A percentile compares a stretch with the other conserved stretches of the same genome.
These are phyloP conservation scores for Helicoverpa zea DNA, from an alignment of 1,140 invertebrate species.

Conservation along the genomic window DNA sequence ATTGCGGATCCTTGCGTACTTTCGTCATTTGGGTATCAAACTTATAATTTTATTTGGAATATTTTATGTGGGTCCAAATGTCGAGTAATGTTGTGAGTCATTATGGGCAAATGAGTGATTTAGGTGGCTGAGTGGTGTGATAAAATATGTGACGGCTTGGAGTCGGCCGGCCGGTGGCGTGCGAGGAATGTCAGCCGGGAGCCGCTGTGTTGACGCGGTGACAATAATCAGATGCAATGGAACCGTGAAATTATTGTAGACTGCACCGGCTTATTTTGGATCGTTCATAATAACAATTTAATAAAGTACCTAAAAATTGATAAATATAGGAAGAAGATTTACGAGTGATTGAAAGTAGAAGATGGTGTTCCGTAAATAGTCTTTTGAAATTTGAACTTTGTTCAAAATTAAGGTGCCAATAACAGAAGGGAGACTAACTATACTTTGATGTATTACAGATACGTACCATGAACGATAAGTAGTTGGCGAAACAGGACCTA, in stretches of 20 bases:
- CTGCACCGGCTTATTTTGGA: neutral
- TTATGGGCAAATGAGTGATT: conserved; percentile 50
- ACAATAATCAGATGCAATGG: conserved; percentile 47
- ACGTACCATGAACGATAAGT: neutral
- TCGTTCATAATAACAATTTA: neutral
- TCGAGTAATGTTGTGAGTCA: conserved; percentile 25
- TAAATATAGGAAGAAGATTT: neutral
- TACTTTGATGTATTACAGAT: too few relatives aligned
- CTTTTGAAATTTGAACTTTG: too few relatives aligned
- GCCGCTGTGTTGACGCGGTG: conserved; percentile 12
- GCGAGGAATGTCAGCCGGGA: conserved; percentile 43
- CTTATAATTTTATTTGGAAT: conserved; percentile 3
- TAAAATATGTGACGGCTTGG: conserved; percentile 38
- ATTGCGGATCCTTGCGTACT: conserved; percentile 39
- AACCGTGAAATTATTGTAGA: conserved; percentile 44
- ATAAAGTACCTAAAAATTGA: neutral
- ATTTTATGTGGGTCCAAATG: conserved; percentile 24
- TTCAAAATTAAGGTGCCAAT: too few relatives aligned
- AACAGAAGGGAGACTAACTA: too few relatives aligned
- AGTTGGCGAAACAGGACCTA: neutral
- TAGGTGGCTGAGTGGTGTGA: conserved; percentile 44
- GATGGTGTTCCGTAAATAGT: neutral
- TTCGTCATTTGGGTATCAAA: conserved; percentile 24
- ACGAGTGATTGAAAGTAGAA: neutral
- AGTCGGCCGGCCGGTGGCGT: conserved; percentile 18